Base-by-base conservation (phyloP, 2,888 invertebrate genomes). In the Julus scandinavius region DNA sequence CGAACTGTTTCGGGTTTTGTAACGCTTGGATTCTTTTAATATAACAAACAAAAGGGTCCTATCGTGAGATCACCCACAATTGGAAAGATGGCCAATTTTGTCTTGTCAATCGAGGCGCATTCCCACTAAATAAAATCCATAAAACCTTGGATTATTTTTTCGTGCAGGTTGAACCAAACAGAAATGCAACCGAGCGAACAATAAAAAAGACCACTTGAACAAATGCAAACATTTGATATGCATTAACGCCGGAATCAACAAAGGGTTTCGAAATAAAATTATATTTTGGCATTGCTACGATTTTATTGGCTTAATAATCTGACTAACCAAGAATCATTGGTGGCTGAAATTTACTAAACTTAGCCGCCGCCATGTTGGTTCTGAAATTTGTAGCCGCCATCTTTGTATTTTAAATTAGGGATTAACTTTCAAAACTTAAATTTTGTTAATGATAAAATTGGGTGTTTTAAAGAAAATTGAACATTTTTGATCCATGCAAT, bases 21-120 rank as follows among this genome's bases (percentile, higher is more conserved):
- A 87, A 87, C 87, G 87, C 87, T 58, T 87, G 63, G 87, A 38
- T 87, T 87, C 87, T 87, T 87, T 87, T 87, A 87, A 40, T 87
- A 63, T 58, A 63, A 72, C 87, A 29, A 87, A 87, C 54, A 86
- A 86, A 45, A 86, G 50, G 84, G 41, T 45, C 41, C 45, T 86
- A 86, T 86, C 86, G 54, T 84, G 86, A 86, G 86, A 86, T 86
- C 40, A 15, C 40, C 11, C 29, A 15, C 29, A 20, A 86, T 86
- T 49, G 38, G 86, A 41, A 86, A 86, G 86, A 86, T 86, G 40
- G 40, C 45, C 41, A 86, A 86, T 49, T 86, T 86, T 86, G 86
- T 86, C 86, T 86, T 86, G 86, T 50, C 86, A 86, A 49, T 86
- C 49, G 86, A 49, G 15, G 50, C 38, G 17, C 20, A 84, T 84